Base-by-base conservation (phyloP, 2,797 vertebrate genomes). In the Limosa lapponica region DNA sequence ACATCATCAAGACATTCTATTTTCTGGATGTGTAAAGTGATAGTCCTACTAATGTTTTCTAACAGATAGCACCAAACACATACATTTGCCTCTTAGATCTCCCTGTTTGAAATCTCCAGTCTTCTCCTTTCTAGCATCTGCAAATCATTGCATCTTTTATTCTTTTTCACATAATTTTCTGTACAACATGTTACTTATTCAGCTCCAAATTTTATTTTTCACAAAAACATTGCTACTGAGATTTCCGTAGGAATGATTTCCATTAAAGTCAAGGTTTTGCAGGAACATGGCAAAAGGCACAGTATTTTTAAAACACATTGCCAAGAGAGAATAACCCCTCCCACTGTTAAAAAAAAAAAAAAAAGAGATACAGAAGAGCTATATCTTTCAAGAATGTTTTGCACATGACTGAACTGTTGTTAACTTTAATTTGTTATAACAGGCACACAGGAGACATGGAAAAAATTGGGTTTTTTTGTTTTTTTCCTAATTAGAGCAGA, bases 381-480 rank as follows among this genome's bases (percentile, higher is more conserved):
- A 2, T n/a, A 41, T 44, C 34, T 91, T 95, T 91, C 49, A 86
- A 84, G 27, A 93, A 39, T 46, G 41, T 52, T 94, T 93, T 22
- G 5, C 49, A 69, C 41, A 72, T 75, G 37, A 79, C 27, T 92
- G 59, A 89, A 83, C 8, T 48, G 34, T 62, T 90, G 73, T 13
- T 85, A 93, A 84, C 39, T 84, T 95, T 75, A 86, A 73, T 83
- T 64, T 75, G 11, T 82, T 87, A 34, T 13, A 86, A 77, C 23
- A 80, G n/a, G 55, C 52, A 86, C 34, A 46, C 28, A 49, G n/a
- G 13, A 89, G 13, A 87, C 30, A 59, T 24, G 12, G 80, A 94
- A 87, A 91, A 22, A 85, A 66, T 3, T 12, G 15, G 24, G 0
- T 0, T 16, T 16, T 49, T 30, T 34, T 7, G 2, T 1, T 6